A percentile compares a stretch with the other conserved stretches of the same genome.
These are phyloP conservation scores for Apodemia mormo DNA, from an alignment of 2,888 invertebrate species.

Conservation along the genomic window DNA sequence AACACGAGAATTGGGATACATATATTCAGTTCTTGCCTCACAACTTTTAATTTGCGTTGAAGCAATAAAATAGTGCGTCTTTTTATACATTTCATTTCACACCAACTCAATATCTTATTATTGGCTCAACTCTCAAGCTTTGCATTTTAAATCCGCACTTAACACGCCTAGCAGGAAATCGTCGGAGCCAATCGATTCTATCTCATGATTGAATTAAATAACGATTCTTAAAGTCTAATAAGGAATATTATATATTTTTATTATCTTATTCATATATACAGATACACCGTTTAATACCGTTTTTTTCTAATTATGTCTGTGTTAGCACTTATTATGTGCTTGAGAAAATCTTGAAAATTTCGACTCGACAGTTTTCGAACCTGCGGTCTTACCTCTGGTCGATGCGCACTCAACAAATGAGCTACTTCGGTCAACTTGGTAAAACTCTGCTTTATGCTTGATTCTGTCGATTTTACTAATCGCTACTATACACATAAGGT, in stretches of 20 bases:
- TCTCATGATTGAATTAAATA: slow-evolving; percentile 12
- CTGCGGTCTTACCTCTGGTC: too few relatives aligned
- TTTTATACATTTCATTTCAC: not conserved
- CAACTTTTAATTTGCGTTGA: not conserved
- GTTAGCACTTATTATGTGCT: too few relatives aligned
- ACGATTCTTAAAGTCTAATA: not conserved
- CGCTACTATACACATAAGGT: too few relatives aligned
- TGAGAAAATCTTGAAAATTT: too few relatives aligned
- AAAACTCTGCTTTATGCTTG: too few relatives aligned
- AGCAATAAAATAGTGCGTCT: not conserved
- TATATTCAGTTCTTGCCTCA: not conserved
- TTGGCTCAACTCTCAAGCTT: slow-evolving; percentile 8
- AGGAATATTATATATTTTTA: not conserved
- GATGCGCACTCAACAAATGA: too few relatives aligned
- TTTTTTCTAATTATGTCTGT: too few relatives aligned
- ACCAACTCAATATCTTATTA: slow-evolving; percentile 7
- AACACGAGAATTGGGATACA: too few relatives aligned
- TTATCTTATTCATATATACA: not conserved
- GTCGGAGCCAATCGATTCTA: slow-evolving; percentile 3
- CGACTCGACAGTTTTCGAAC: too few relatives aligned
- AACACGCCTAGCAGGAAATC: slow-evolving; percentile 13
- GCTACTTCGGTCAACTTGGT: too few relatives aligned
- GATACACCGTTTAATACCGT: too few relatives aligned
- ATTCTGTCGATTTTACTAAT: too few relatives aligned
- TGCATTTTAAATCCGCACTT: slow-evolving; percentile 14